Base-by-base conservation (phyloP, 2,888 invertebrate genomes). In the Ochlodes sylvanus region DNA sequence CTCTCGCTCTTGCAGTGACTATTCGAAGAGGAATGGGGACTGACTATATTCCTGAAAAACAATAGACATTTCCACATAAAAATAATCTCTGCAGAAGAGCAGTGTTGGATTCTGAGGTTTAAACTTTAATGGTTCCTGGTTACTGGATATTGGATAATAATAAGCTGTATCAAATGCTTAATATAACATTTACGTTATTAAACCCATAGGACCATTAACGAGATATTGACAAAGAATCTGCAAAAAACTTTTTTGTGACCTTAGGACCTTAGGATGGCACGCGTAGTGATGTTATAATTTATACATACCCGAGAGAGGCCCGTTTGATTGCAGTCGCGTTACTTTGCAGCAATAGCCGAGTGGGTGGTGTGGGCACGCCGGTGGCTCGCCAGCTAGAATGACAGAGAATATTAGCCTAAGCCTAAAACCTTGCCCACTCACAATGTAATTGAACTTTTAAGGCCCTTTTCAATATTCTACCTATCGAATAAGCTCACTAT, bases 1-100 rank as follows among this genome's bases (percentile, higher is more conserved):
- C 90, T 81, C 73, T 92, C 92, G 76, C 92, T 91, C 78, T 92
- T 89, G 76, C 92, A 91, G 62, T 93, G 89, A 63, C 92, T 90
- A 74, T 91, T 92, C 9, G 89, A 82, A 2, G 92, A 92, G 14
- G 92, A 92, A 73, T 92, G 90, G 57, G 94, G 91, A 79, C 94
- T 94, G 69, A 82, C 83, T 71, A 93, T 93, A 76, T 87, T 93
- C 47, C 93, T 93, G 85, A n/a, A 83, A 84, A 73, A n/a, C 10
- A 60, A 52, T 27, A 44, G 7, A 14, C 17, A 19, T 50, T 15
- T 47, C 5, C 5, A 27, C 27, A 27, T 27, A 5, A 4, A n/a
- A n/a, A n/a, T n/a, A n/a, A n/a, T n/a, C n/a, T n/a, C n/a, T n/a
- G n/a, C n/a, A n/a, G n/a, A n/a, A n/a, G n/a, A n/a, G n/a, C n/a